Percentiles rank a stretch among this genome's conserved stretches.
phyloP scores from a whole-genome alignment of 2,797 vertebrate genomes.

The Enteromius fasciolatus region DNA sequence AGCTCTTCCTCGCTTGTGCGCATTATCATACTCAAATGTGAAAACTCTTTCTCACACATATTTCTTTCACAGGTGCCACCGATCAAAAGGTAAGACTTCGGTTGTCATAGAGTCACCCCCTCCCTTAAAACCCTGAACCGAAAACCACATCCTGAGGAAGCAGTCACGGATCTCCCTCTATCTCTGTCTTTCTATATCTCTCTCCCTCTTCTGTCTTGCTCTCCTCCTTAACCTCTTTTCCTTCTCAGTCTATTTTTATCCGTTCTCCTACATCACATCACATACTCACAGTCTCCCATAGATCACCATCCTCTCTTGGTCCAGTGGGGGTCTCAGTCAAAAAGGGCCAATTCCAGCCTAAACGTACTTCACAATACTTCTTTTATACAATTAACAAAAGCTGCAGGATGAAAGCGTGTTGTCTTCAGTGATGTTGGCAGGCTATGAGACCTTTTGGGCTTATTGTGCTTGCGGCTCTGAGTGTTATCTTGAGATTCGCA shows the following conservation, averaged over 20 bases:
- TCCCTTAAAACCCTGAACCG: slow-evolving; percentile 60
- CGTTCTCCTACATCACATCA: slow-evolving; percentile 21
- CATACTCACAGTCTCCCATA: slow-evolving; percentile 34
- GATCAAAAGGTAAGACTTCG: slow-evolving; percentile 63
- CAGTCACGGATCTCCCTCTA: slow-evolving; percentile 64
- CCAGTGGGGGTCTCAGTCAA: background rate
- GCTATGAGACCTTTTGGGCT: slow-evolving; percentile 40
- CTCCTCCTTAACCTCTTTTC: slow-evolving; percentile 48
- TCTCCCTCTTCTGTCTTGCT: slow-evolving; percentile 4
- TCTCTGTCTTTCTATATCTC: slow-evolving; percentile 29
- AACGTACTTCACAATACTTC: background rate
- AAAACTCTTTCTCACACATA: slow-evolving; percentile 57
- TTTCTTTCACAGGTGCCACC: slow-evolving; percentile 57
- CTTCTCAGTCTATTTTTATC: slow-evolving; percentile 52
- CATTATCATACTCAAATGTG: slow-evolving; percentile 53
- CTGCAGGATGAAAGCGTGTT: slow-evolving; percentile 12
- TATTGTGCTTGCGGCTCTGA: slow-evolving; percentile 55
- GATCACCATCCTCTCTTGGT: background rate
- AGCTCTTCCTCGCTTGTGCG: slow-evolving; percentile 20
- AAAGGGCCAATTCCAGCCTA: background rate
- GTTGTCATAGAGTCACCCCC: slow-evolving; percentile 63
- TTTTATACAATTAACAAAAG: slow-evolving; percentile 14
- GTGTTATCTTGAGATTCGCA: slow-evolving; percentile 57
- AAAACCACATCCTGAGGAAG: slow-evolving; percentile 70
- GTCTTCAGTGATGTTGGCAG: slow-evolving; percentile 27